Evolutionary conservation across 2,888 invertebrate species (phyloP).

Genomic region (Belgica antarctica): DNA sequence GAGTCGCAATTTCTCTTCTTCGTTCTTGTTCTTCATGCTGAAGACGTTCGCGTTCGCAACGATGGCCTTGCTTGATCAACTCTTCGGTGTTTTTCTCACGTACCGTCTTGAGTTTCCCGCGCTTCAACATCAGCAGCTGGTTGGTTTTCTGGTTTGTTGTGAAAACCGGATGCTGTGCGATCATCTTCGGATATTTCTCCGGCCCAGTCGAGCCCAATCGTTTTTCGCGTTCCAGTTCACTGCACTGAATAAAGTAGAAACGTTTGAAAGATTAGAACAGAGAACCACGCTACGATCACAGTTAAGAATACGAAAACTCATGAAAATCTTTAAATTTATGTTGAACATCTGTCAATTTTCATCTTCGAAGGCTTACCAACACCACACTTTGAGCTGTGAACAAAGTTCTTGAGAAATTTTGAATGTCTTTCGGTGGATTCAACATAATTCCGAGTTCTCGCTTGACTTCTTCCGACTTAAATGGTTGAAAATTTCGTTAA

Average conservation of each 20-base stretch:
- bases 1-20: constrained; percentile 13
- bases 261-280: background rate
- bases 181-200: constrained; percentile 59
- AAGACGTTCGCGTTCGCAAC: constrained; percentile 51
- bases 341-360: background rate
- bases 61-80: constrained; percentile 52
- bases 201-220: constrained; percentile 58
- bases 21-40: constrained; percentile 31
- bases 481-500: background rate
- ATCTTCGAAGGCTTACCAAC: constrained; percentile 13
- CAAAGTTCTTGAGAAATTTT: constrained; percentile 7
- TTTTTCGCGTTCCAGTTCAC: constrained; percentile 65
- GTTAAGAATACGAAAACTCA: background rate
- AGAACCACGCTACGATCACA: background rate
- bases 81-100: constrained; percentile 54
- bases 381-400: constrained; percentile 39
- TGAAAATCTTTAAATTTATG: background rate
- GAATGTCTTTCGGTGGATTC: constrained; percentile 29
- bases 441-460: constrained; percentile 21
- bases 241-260: no score
- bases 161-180: constrained; percentile 64
- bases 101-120: constrained; percentile 56
- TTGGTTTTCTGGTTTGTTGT: constrained; percentile 58
- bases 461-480: constrained; percentile 31
- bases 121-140: constrained; percentile 56